Conservation (phyloP, 2,888 invertebrate genomes). For the Nomada lathburiana region DNA sequence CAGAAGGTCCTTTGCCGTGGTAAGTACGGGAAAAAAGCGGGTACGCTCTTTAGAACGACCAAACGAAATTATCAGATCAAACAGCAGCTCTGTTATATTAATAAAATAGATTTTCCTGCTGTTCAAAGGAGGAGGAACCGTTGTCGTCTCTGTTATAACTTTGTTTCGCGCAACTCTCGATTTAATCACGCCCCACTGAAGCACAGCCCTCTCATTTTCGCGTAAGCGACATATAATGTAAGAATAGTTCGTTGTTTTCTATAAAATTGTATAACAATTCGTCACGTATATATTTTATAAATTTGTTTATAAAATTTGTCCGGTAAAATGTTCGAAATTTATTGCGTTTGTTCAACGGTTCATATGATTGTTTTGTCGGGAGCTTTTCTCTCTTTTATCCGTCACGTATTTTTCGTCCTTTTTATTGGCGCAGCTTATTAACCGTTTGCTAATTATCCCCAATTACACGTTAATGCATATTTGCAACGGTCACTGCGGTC, state of each 20-base stretch:
- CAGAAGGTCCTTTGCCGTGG: constrained; percentile 42
- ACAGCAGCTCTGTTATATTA: constrained; percentile 79
- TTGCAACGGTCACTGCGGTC: no score
- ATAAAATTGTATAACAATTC: no score
- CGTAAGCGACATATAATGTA: constrained; percentile 55
- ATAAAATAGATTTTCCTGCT: constrained; percentile 78
- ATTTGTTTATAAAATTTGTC: no score
- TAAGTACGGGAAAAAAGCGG: constrained; percentile 46
- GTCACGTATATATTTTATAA: no score
- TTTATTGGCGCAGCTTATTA: no score
- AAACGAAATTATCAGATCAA: constrained; percentile 81
- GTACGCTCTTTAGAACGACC: constrained; percentile 66
- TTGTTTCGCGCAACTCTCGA: constrained; percentile 76
- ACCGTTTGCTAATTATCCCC: no score
- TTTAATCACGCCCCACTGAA: constrained; percentile 78
- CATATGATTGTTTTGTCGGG: no score
- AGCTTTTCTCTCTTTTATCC: no score
- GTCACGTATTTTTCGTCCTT: no score
- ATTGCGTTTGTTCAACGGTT: no score
- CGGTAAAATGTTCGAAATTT: no score
- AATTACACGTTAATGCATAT: no score
- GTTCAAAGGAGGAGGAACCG: constrained; percentile 53
- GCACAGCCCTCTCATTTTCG: constrained; percentile 76
- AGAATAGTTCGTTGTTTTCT: background rate
- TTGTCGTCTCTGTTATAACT: constrained; percentile 71